These are phyloP conservation scores for Serrognathus titanus DNA, from an alignment of 2,888 invertebrate genomes.

Conservation along the genomic window DNA sequence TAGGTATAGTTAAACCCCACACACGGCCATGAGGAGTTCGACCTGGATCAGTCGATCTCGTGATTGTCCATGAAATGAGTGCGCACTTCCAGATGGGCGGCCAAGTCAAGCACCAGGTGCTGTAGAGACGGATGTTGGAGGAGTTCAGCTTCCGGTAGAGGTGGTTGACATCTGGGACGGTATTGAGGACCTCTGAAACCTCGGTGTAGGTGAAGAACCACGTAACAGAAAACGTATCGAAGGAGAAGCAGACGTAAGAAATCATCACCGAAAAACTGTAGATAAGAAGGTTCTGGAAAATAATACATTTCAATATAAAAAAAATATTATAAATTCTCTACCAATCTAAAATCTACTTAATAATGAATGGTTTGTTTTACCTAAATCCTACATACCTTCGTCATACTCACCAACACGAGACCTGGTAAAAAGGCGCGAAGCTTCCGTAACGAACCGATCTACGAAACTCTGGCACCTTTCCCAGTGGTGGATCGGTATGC, in stretches of 20 bases:
- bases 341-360: background rate
- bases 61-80: conserved; percentile 52
- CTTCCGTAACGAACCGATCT: conserved; percentile 86
- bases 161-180: conserved; percentile 81
- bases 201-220: conserved; percentile 83
- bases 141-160: conserved; percentile 81
- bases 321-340: no score
- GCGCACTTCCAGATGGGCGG: conserved; percentile 78
- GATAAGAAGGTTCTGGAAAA: conserved; percentile 59
- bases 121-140: conserved; percentile 79
- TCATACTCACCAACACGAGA: conserved; percentile 71
- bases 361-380: background rate
- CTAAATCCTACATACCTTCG: conserved; percentile 37
- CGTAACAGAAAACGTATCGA: conserved; percentile 91
- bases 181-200: conserved; percentile 80
- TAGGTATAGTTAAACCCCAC: conserved; percentile 38
- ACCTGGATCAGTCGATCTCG: conserved; percentile 62
- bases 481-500: conserved; percentile 83
- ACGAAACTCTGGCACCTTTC: conserved; percentile 85
- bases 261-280: conserved; percentile 93
- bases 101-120: conserved; percentile 78
- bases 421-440: conserved; percentile 76
- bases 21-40: conserved; percentile 50
- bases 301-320: no score
- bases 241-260: conserved; percentile 85